Evolutionary conservation across 2,797 vertebrate genomes (phyloP), one percentile per base, ranked within the genome.

Genomic region (Megaceryle alcyon): DNA sequence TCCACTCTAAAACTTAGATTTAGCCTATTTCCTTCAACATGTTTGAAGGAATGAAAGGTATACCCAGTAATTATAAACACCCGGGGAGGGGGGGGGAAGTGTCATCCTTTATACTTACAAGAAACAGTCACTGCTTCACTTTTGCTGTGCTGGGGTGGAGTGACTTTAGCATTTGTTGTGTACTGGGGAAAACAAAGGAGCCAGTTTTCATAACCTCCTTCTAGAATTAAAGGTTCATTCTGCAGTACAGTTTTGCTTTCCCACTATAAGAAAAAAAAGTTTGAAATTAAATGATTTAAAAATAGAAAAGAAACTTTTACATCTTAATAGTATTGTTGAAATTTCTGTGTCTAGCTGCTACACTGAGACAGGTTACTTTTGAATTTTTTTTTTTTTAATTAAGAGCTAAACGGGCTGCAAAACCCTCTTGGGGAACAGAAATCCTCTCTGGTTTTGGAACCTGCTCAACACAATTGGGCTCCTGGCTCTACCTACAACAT

Each of bases 131-230:
- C 82, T 33, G 97, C 96, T 98, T 97, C 98, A 81, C 86, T 96
- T 89, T 95, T 95, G 82, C 96, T 98, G 71, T 98, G 98, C 85
- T 98, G 97, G 1, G 99, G 99, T 31, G 98, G 98, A 64, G 94
- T 98, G 87, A 99, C 99, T 98, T 98, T 99, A 91, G 99, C 98
- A 51, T 99, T 99, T 95, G 99, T 99, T 75, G 99, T 99, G 92
- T 98, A 99, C 97, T 99, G 99, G 6, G 99, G 99, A 95, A 99
- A 99, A 97, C 98, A 99, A 89, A 99, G 97, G 61, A 99, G 98
- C 99, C 99, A 99, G 97, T 98, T 99, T 91, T 99, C 99, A 90
- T 99, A 99, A 75, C 99, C 99, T 53, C 99, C 99, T 87, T 99
- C 99, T 94, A 99, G 97, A 91, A 99, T 98, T 96, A 99, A 97